phyloP scores from a whole-genome alignment of 2,797 vertebrate genomes.

The Otolemur crassicaudatus region DNA sequence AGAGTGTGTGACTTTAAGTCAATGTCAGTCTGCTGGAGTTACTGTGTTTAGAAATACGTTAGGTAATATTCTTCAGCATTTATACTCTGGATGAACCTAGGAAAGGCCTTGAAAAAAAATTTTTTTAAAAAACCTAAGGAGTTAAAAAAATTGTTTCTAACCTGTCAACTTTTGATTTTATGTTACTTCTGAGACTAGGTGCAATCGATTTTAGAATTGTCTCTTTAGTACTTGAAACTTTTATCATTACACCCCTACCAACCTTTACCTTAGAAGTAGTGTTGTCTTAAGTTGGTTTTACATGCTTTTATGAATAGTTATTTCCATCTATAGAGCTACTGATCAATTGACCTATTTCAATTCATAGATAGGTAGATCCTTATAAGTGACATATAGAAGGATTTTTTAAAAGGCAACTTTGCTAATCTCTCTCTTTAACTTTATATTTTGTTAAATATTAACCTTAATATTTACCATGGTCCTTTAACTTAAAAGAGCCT shows the following conservation, averaged over 20 bases:
- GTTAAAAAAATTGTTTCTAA: too few relatives aligned
- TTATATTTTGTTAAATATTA: neutral
- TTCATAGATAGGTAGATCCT: neutral
- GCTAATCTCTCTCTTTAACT: neutral
- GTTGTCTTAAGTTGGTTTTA: neutral
- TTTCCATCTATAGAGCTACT: neutral
- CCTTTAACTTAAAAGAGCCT: neutral
- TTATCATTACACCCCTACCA: neutral
- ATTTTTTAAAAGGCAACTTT: neutral
- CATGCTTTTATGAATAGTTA: neutral
- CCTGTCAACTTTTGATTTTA: neutral
- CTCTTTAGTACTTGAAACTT: neutral
- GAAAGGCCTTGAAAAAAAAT: neutral
- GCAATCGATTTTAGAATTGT: neutral
- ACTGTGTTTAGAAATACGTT: neutral
- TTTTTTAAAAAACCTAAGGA: neutral
- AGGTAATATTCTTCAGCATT: rapidly evolving
- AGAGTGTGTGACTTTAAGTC: neutral
- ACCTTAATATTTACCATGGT: neutral
- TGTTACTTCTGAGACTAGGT: neutral
- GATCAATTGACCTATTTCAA: neutral
- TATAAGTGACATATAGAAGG: neutral
- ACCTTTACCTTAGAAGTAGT: neutral
- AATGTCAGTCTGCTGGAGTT: rapidly evolving
- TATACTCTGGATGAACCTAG: neutral